phyloP scores from a whole-genome alignment of 1,140 invertebrate species.

The Pseudobourletiella spinata region DNA sequence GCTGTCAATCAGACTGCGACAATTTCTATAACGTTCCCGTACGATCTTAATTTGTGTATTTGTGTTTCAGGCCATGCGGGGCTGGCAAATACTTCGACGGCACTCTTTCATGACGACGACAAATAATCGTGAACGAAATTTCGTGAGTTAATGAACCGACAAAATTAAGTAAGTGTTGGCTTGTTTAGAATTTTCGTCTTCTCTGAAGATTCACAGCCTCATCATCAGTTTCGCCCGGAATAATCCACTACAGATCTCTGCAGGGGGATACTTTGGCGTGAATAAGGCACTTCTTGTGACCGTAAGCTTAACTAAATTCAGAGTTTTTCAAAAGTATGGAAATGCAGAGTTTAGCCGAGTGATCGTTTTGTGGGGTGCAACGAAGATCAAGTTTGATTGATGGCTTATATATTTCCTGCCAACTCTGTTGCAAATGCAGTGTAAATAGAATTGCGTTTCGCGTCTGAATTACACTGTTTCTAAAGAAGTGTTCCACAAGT shows the following conservation, averaged over 20 bases:
- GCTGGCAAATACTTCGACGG: not conserved
- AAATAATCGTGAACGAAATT: not conserved
- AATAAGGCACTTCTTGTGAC: not conserved
- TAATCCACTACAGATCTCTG: not conserved
- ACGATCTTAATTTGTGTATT: not conserved
- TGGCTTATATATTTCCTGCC: too few relatives aligned
- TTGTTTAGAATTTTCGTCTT: not conserved
- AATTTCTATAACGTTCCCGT: not conserved
- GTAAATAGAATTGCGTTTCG: too few relatives aligned
- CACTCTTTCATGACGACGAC: not conserved
- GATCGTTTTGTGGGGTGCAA: too few relatives aligned
- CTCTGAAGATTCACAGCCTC: not conserved
- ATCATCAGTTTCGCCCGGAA: conserved; percentile 1
- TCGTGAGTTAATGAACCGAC: not conserved
- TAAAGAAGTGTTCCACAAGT: too few relatives aligned
- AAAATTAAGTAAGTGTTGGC: not conserved
- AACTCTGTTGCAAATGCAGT: too few relatives aligned
- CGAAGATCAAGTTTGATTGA: too few relatives aligned
- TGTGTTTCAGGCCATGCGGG: not conserved
- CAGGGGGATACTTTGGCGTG: not conserved
- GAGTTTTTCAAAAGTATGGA: too few relatives aligned
- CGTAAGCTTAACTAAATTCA: too few relatives aligned
- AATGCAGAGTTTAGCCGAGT: too few relatives aligned
- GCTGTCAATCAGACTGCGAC: not conserved
- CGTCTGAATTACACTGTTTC: too few relatives aligned